Evolutionary conservation across 2,797 vertebrate species (phyloP), one percentile per base, ranked within the genome.

Genomic region (Gymnothorax reevesii): DNA sequence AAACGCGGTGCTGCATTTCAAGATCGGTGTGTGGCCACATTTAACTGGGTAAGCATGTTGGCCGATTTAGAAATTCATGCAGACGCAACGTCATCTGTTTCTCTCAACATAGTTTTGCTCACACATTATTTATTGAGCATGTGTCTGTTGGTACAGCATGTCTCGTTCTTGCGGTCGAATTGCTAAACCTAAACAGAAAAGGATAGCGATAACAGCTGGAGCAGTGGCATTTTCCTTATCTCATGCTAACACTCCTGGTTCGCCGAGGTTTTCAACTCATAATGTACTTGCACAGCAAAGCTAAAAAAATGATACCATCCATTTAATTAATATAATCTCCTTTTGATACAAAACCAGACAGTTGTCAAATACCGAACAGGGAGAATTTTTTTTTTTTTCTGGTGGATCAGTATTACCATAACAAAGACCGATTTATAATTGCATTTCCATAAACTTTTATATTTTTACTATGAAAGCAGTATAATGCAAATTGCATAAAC

Each of bases 141-240:
- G 84, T 55, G 55, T 85, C 55, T 13, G 90, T 92, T 92, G 92
- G 94, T 94, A 17, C 71, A 42, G 69, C 17, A 90, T 94, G 94
- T 94, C 94, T 89, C 91, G 91, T 92, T 93, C 90, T 88, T 92
- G 90, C 83, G 91, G 92, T 91, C 93, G 93, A 92, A 90, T 92
- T 92, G 91, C 92, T 91, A 91, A 90, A 90, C 86, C 91, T 91
- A 89, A 93, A 91, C 92, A 92, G 93, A 92, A 92, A 92, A 94
- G 92, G 90, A 91, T 90, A 91, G 93, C 88, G 95, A 96, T 96
- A 95, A 95, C 92, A 49, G 92, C 91, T n/a, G 92, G 92, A 91
- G 92, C 93, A 92, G 93, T 91, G 90, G 91, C 91, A 91, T 87
- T 87, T 89, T 91, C 92, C 94, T 95, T 96, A 96, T 96, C 95